phyloP scores from a whole-genome alignment of 2,797 vertebrate species.

The Danionella dracula region DNA sequence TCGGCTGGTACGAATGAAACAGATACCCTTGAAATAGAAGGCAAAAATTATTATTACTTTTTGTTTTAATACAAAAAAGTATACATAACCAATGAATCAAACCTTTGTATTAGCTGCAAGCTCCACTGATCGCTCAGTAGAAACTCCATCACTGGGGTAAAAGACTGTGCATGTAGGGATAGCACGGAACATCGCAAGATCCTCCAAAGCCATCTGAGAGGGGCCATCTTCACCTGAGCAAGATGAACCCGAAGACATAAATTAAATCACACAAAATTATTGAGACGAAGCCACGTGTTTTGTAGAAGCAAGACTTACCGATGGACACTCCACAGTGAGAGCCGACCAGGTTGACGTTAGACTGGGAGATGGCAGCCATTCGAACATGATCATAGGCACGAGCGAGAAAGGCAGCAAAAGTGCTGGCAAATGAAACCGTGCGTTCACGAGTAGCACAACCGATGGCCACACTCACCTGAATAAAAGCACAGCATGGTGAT shows the following conservation, averaged over 20 bases:
- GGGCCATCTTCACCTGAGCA: slow-evolving; percentile 78
- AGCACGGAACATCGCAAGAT: slow-evolving; percentile 85
- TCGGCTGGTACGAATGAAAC: slow-evolving; percentile 83
- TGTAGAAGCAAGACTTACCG: slow-evolving; percentile 67
- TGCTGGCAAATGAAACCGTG: slow-evolving; percentile 77
- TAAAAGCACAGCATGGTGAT: not conserved
- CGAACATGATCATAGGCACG: slow-evolving; percentile 84
- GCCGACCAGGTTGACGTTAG: slow-evolving; percentile 80
- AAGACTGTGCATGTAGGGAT: slow-evolving; percentile 83
- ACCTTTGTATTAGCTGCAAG: slow-evolving; percentile 81
- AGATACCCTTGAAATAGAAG: slow-evolving; percentile 70
- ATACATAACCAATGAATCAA: not conserved
- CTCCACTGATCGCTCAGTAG: slow-evolving; percentile 76
- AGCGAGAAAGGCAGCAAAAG: slow-evolving; percentile 79
- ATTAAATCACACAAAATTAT: too few relatives aligned
- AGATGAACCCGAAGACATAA: too few relatives aligned
- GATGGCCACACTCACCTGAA: slow-evolving; percentile 80
- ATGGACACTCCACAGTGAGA: slow-evolving; percentile 84
- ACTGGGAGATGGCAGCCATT: slow-evolving; percentile 77
- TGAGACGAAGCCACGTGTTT: too few relatives aligned
- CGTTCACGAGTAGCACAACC: slow-evolving; percentile 78
- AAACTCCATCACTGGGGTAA: slow-evolving; percentile 82
- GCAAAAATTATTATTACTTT: too few relatives aligned
- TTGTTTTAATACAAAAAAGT: too few relatives aligned
- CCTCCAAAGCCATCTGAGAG: slow-evolving; percentile 86